Percentiles rank a stretch among this genome's conserved stretches.
These are phyloP conservation scores for Callosobruchus maculatus DNA, from an alignment of 2,888 invertebrate genomes.

Conservation along the genomic window DNA sequence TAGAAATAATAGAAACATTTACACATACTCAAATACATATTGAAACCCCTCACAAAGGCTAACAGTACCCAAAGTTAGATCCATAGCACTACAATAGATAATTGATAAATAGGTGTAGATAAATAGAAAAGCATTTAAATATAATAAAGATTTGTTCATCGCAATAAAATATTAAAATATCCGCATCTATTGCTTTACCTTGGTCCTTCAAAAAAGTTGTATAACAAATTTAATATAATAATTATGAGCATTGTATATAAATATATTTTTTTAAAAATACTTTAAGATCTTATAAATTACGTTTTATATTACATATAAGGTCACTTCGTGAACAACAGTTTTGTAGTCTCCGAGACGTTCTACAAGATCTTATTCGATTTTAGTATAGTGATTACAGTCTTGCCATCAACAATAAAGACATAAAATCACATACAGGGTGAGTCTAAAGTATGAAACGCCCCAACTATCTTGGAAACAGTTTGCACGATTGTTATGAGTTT, in stretches of 20 bases:
- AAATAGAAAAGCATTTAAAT: neutral
- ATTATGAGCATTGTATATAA: neutral
- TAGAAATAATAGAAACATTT: neutral
- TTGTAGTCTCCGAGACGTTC: too few species aligned
- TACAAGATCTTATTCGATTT: neutral
- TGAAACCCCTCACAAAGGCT: neutral
- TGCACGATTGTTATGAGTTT: too few species aligned
- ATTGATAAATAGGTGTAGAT: neutral
- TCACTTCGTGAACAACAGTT: too few species aligned
- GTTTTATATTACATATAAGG: neutral
- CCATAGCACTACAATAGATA: neutral
- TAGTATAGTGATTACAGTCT: neutral
- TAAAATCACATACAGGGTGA: too few species aligned
- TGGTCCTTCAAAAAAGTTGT: neutral
- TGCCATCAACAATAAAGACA: neutral
- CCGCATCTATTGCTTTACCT: neutral
- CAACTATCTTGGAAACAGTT: too few species aligned
- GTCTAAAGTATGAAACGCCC: too few species aligned
- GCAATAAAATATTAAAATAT: neutral
- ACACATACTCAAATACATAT: neutral
- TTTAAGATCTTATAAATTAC: neutral
- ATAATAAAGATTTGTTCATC: neutral
- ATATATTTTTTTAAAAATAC: neutral
- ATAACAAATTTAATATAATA: neutral
- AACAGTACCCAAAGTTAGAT: neutral